Evolutionary conservation across 2,113 vertebrate species (phyloP).

Genomic region (Bubo blakistoni): DNA sequence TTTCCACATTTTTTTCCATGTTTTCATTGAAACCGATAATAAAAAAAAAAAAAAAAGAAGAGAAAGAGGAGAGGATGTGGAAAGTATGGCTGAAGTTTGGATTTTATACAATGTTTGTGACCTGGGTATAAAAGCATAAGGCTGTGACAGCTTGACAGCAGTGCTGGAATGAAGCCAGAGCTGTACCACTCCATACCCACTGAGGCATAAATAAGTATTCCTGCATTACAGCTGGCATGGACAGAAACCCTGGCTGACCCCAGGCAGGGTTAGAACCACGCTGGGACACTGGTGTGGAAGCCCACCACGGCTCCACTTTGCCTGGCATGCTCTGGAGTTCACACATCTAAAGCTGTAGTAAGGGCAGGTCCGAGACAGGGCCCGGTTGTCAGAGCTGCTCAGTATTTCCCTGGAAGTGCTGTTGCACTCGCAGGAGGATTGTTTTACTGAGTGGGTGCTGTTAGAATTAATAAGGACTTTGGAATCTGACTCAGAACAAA

Average conservation of each 20-base stretch:
- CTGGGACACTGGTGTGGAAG: not conserved
- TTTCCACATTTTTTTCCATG: not conserved
- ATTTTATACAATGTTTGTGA: not conserved
- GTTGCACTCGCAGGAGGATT: not conserved
- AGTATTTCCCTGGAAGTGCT: not conserved
- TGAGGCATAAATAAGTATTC: not conserved
- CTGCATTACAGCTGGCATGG: not conserved
- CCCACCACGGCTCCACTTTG: accelerated
- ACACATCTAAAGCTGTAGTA: accelerated
- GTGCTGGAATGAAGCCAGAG: not conserved
- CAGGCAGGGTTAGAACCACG: not conserved
- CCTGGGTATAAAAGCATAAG: not conserved
- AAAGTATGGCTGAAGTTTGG: not conserved
- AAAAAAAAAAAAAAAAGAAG: not conserved
- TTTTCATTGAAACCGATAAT: not conserved
- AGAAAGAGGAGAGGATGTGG: not conserved
- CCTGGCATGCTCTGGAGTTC: not conserved
- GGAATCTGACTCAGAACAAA: not conserved
- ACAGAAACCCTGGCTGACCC: not conserved
- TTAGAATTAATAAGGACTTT: not conserved
- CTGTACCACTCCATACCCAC: not conserved
- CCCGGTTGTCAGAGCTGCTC: not conserved
- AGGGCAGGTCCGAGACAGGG: too few species aligned
- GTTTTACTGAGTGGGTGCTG: not conserved
- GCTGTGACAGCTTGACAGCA: not conserved